Evolutionary conservation across 2,113 vertebrate species (phyloP), one percentile per base, ranked within the genome.

Genomic region (Uria lomvia): DNA sequence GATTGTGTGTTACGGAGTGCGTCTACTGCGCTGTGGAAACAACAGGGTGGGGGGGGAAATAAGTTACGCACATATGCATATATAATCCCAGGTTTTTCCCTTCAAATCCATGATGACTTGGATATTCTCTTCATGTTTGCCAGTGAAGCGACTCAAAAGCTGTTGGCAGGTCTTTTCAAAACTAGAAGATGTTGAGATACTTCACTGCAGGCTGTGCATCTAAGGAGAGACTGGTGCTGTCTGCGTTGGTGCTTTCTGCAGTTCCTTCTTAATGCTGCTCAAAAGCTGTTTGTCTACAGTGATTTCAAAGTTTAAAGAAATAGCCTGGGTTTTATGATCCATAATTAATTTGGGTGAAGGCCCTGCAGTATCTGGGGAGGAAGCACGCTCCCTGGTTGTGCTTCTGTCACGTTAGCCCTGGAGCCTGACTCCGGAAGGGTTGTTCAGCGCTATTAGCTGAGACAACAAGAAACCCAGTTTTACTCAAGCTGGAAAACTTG

Each of bases 331-430:
- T 80, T 53, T 63, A 12, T 58, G 63, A 30, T 45, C n/a, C 5
- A 2, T 67, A 58, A 76, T 60, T 36, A 66, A 52, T 84, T 90
- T 50, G 43, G n/a, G 19, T 36, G 22, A 50, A 32, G 29, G n/a
- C 21, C 23, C 52, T 67, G n/a, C 24, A 8, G 0, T 62, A 18
- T 8, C 38, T 22, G 29, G 24, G 40, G 53, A 53, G 38, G 43
- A 58, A 53, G 32, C 30, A 26, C 13, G 1, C 79, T 75, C 34
- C 32, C 9, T 27, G 68, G 7, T 58, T 73, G 5, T 7, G 4
- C 16, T 43, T 20, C 0, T 3, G 0, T 76, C 12, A 2, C 2
- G 22, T 85, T 42, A 65, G 20, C 15, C 2, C 45, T 55, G 70
- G 27, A 68, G 52, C 32, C 43, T 45, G 22, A 3, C 34, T 86